Conservation (phyloP, 2,797 vertebrate species). For the Chaunax sp. region DNA sequence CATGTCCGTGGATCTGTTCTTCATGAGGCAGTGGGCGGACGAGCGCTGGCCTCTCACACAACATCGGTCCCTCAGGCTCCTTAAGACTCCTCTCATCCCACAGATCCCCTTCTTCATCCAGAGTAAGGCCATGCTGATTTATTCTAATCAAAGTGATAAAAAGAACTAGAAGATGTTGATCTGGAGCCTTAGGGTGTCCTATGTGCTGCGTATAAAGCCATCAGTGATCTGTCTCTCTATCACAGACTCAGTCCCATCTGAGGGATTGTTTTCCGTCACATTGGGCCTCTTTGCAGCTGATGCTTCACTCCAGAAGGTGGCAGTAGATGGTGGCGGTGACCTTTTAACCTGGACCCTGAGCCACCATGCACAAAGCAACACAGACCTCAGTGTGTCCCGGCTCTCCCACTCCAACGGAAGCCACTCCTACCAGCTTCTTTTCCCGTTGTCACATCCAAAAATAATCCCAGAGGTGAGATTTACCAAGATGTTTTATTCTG, state of each 20-base stretch:
- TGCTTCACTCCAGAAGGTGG: conserved; percentile 77
- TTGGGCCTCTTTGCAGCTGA: conserved; percentile 80
- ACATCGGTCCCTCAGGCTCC: conserved; percentile 64
- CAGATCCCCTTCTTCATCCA: conserved; percentile 47
- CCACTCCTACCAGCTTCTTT: conserved; percentile 74
- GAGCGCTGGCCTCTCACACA: conserved; percentile 69
- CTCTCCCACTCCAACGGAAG: conserved; percentile 71
- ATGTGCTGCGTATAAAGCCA: too few relatives aligned
- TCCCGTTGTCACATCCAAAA: conserved; percentile 74
- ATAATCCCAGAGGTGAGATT: conserved; percentile 72
- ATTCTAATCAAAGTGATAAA: background rate
- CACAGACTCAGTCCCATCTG: conserved; percentile 35
- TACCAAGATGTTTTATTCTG: background rate
- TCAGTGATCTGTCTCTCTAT: background rate
- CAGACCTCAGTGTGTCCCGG: conserved; percentile 69
- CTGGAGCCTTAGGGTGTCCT: background rate
- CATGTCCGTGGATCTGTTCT: conserved; percentile 66
- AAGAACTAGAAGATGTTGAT: background rate
- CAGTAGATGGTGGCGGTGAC: conserved; percentile 68
- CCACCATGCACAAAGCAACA: conserved; percentile 39
- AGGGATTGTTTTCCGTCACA: conserved; percentile 72
- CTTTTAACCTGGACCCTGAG: conserved; percentile 63
- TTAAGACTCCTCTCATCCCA: conserved; percentile 60
- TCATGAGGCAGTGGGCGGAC: conserved; percentile 74
- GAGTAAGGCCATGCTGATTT: conserved; percentile 35